Evolutionary conservation across 2,113 vertebrate species (phyloP), one percentile per base, ranked within the genome.

Genomic region (Petrocephalus zakoni): DNA sequence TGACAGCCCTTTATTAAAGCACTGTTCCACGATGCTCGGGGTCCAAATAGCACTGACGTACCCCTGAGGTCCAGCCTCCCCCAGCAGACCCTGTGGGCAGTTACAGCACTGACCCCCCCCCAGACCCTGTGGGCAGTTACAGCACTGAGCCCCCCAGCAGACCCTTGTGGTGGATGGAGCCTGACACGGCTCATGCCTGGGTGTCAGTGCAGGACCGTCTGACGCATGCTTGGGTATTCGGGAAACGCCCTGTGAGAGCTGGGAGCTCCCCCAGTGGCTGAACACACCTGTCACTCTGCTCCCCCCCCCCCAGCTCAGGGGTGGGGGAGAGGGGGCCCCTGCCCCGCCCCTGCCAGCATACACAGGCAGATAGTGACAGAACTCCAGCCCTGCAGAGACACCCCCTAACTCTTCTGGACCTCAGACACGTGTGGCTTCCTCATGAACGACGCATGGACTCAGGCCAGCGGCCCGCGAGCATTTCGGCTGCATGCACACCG

Each of bases 231-330:
- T 34, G 52, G 75, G 17, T 88, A 88, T 88, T 83, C 83, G 46
- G 7, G 11, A 83, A 55, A 25, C 52, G 53, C 53, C 87, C 75
- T 25, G 0, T 13, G 87, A 88, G 87, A 55, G 1, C 87, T 58
- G 37, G 72, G 53, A 29, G 25, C 11, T 42, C 72, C 87, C 82
- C 75, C 34, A 88, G 87, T 82, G 52, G 82, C 75, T 37, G 25
- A n/a, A 58, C 52, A 88, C 87, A 88, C 75, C 87, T 88, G 87
- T 52, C 87, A 42, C 87, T 88, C 47, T 42, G 51, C 25, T 53
- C 29, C 15, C 42, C 51, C 68, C 64, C n/a, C n/a, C n/a, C n/a
- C n/a, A 87, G 25, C 42, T 3, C 34, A 1, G 51, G 51, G 87
- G 34, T 21, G 46, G 10, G n/a, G 72, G 21, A 53, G 49, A 13